Conservation (phyloP, 2,113 vertebrate species). For the Rhinichthys klamathensis region DNA sequence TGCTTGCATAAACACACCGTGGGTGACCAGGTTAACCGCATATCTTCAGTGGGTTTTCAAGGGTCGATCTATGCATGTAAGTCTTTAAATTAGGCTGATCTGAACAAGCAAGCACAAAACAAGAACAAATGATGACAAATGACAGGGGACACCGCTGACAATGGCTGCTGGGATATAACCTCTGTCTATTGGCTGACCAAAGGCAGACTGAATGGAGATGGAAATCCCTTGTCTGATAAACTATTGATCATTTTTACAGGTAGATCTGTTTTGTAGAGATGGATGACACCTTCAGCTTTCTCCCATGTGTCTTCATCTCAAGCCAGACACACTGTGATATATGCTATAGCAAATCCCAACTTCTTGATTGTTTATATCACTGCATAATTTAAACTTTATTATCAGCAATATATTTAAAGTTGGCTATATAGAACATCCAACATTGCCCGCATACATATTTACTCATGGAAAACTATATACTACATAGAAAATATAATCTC, state of each 20-base stretch:
- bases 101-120: conserved; percentile 38
- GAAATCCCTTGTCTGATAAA: conserved; percentile 52
- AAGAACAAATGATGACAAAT: conserved; percentile 51
- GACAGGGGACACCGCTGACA: conserved; percentile 32
- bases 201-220: neutral
- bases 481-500: too few species aligned
- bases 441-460: too few species aligned
- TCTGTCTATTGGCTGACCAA: conserved; percentile 50
- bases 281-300: neutral
- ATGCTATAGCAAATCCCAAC: neutral
- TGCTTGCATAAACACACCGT: neutral
- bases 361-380: neutral
- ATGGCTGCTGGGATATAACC: conserved; percentile 40
- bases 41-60: conserved; percentile 48
- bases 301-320: neutral
- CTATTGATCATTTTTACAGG: conserved; percentile 62
- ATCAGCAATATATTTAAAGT: neutral
- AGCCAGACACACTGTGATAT: neutral
- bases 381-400: neutral
- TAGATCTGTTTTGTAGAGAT: conserved; percentile 52
- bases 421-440: too few species aligned
- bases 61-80: conserved; percentile 41
- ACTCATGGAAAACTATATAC: too few species aligned
- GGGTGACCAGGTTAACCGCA: conserved; percentile 26
- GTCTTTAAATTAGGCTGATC: conserved; percentile 42